Percentiles rank a stretch among this genome's conserved stretches.
phyloP scores from a whole-genome alignment of 2,113 vertebrate species.

The Trematomus loennbergii region DNA sequence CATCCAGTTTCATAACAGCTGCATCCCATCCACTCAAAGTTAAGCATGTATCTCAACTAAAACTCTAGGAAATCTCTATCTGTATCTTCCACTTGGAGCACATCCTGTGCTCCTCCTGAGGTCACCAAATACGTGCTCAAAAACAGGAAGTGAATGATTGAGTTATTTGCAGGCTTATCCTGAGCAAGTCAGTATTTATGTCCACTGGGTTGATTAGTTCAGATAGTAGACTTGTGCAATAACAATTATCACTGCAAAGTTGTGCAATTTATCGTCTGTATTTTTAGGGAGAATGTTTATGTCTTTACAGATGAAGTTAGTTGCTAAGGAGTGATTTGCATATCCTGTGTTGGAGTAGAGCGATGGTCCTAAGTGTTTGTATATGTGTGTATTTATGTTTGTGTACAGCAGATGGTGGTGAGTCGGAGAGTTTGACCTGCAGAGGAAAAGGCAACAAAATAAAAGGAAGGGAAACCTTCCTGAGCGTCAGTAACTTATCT shows the following conservation, averaged over 20 bases:
- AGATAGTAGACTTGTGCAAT: not conserved
- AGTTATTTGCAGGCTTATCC: constrained; percentile 78
- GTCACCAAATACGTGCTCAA: constrained; percentile 74
- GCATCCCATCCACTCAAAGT: constrained; percentile 20
- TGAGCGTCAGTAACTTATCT: constrained; percentile 80
- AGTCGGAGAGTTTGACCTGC: constrained; percentile 38
- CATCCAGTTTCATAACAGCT: constrained; percentile 47
- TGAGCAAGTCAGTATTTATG: constrained; percentile 68
- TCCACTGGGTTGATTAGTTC: constrained; percentile 67
- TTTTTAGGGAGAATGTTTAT: constrained; percentile 1
- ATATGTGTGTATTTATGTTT: constrained; percentile 25
- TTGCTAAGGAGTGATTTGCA: constrained; percentile 29
- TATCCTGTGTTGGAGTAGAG: constrained; percentile 30
- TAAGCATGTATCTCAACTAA: constrained; percentile 50
- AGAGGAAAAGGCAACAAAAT: constrained; percentile 74
- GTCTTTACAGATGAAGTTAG: constrained; percentile 1
- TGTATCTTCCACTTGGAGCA: constrained; percentile 72
- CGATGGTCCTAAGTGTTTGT: constrained; percentile 13
- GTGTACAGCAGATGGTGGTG: constrained; percentile 34
- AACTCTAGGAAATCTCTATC: constrained; percentile 76
- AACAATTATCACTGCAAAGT: constrained; percentile 19
- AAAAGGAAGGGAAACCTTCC: constrained; percentile 84
- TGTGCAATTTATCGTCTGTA: constrained; percentile 29
- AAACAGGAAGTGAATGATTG: constrained; percentile 81
- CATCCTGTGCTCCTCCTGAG: constrained; percentile 79